Percentiles rank a stretch among this genome's conserved stretches.
Conservation (phyloP, 2,113 vertebrate genomes). For the Epinephelus cyanopodus region DNA sequence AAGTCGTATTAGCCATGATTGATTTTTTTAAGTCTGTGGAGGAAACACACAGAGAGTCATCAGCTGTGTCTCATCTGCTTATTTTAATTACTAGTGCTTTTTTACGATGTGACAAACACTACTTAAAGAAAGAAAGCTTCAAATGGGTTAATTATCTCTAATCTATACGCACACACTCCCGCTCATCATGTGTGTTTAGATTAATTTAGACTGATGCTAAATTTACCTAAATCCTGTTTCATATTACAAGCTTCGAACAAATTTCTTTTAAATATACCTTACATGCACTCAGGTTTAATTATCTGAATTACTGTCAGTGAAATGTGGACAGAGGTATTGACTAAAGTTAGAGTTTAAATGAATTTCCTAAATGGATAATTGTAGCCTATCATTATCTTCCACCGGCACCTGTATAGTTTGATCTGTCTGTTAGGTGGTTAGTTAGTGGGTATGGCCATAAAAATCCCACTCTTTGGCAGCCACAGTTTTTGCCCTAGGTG, state of each 20-base stretch:
- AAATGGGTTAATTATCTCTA: slow-evolving; percentile 2
- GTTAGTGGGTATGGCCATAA: too few relatives aligned
- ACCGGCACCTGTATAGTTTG: too few relatives aligned
- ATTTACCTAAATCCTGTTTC: background rate
- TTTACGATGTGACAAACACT: slow-evolving; percentile 11
- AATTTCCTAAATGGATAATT: background rate
- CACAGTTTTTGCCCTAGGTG: too few relatives aligned
- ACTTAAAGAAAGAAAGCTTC: background rate
- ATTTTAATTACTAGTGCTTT: slow-evolving; percentile 46
- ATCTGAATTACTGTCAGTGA: background rate
- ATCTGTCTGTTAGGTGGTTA: too few relatives aligned
- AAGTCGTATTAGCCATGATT: slow-evolving; percentile 24
- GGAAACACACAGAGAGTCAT: slow-evolving; percentile 7
- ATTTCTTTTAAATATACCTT: background rate
- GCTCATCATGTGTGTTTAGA: background rate
- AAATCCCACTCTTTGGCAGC: too few relatives aligned
- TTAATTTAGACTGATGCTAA: background rate
- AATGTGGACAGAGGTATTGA: background rate
- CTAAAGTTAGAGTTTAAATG: background rate
- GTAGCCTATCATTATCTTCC: too few relatives aligned
- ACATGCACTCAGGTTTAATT: background rate
- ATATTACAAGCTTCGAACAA: background rate
- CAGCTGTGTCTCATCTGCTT: slow-evolving; percentile 25
- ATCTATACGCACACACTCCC: background rate
- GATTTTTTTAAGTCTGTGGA: slow-evolving; percentile 10